phyloP scores from a whole-genome alignment of 2,113 vertebrate genomes.

The Eretmochelys imbricata region DNA sequence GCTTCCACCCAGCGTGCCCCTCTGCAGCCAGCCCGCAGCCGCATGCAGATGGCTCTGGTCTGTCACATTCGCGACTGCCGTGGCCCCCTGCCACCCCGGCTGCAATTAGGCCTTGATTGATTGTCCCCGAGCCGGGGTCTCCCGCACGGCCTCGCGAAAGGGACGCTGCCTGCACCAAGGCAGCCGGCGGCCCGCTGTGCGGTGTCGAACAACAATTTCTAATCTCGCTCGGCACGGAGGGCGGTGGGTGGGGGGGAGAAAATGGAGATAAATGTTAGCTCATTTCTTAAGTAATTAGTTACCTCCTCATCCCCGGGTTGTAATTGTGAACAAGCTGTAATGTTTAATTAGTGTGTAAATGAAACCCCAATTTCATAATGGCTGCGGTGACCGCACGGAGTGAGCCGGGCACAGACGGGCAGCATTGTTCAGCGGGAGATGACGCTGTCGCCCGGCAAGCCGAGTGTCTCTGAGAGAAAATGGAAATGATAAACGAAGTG shows the following conservation, averaged over 20 bases:
- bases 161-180: fast-evolving
- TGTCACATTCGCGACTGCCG: not conserved
- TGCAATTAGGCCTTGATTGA: slow-evolving; percentile 58
- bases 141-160: fast-evolving
- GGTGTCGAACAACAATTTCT: slow-evolving; percentile 57
- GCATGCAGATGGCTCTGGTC: not conserved
- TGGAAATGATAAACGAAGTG: slow-evolving; percentile 85
- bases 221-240: slow-evolving; percentile 67
- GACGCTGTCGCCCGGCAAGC: slow-evolving; percentile 82
- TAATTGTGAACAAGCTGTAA: slow-evolving; percentile 93
- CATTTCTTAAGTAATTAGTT: slow-evolving; percentile 92
- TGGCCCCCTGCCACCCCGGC: fast-evolving
- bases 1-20: not conserved
- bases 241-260: slow-evolving; percentile 17
- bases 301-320: slow-evolving; percentile 87
- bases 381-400: slow-evolving; percentile 85
- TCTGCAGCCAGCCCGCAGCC: not conserved
- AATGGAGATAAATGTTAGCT: slow-evolving; percentile 88
- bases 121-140: not conserved
- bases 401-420: slow-evolving; percentile 82
- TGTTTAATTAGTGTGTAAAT: slow-evolving; percentile 95
- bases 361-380: slow-evolving; percentile 88
- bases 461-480: slow-evolving; percentile 78
- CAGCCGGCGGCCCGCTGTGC: not conserved
- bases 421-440: slow-evolving; percentile 80